Evolutionary conservation across 2,888 invertebrate species (phyloP), one percentile per base, ranked within the genome.

Genomic region (Rhingia campestris): DNA sequence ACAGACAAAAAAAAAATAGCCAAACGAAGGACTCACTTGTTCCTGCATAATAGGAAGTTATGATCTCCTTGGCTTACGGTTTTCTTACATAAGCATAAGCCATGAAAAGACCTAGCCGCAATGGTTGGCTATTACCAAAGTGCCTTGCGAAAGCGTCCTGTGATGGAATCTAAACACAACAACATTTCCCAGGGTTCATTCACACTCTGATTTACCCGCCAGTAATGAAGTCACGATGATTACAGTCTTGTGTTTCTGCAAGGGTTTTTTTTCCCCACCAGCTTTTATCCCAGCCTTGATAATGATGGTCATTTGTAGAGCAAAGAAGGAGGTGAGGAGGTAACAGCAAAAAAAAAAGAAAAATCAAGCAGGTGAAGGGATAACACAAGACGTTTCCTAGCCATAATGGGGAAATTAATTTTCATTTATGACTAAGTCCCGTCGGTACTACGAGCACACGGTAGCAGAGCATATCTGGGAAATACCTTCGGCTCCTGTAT

Each of bases 321-420:
- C 45, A 14, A 70, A 32, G 33, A 30, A 49, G 51, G 35, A 63
- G 49, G 74, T 22, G 22, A 2, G 22, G 22, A 2, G 22, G 22
- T 22, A 22, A 22, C 22, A 22, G 22, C 22, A 22, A 22, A 22
- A 22, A 22, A 22, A 22, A 43, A 9, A 10, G 54, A 45, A 12
- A 14, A 58, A 10, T 37, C 39, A 64, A 4, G 37, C 49, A 67
- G 67, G 76, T 61, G 45, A 69, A 64, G 80, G 69, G 64, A 75
- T 74, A 66, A 47, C 63, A 63, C 45, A 77, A 77, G 45, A 64
- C 59, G 70, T 54, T 51, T 69, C 47, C 64, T 30, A 3, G 54
- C 73, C 84, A 74, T 84, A 84, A 84, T 84, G 84, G 74, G 66
- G 70, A 80, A 84, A 80, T 84, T 84, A 75, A 75, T 84, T 84